Base-by-base conservation (phyloP, 1,140 invertebrate genomes). In the Danaus plexippus region DNA sequence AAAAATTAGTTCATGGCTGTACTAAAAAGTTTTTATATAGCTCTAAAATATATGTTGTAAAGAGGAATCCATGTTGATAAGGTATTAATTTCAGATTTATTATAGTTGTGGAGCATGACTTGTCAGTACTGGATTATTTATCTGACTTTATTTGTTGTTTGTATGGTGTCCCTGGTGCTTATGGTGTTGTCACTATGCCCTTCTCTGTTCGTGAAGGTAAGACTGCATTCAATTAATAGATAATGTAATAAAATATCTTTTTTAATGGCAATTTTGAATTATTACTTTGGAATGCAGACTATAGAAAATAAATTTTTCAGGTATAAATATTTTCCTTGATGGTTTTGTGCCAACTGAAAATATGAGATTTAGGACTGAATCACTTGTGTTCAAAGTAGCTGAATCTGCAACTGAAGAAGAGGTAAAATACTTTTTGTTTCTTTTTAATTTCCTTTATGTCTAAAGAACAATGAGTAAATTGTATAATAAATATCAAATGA, bases 311-410 rank as follows among this genome's bases (percentile, higher is more conserved):
- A 43, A 43, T 41, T 40, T 77, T 78, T 44, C 67, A 94, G 94
- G 96, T 74, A 99, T 99, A 74, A 99, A 99, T 83, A 99, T 99
- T 75, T 99, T 99, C 88, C 90, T 99, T 61, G 98, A 99, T 88
- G 98, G 98, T 45, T 99, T 99, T 90, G 97, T 99, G 5, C 98
- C 98, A 45, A 99, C 98, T 11, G 98, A 99, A 89, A 99, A 99
- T 89, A 92, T 99, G 84, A 91, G 98, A 78, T 99, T 99, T 89
- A 91, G 98, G 59, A 98, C 98, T 71, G 94, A 96, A 85, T 97
- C 97, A 1, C 88, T 99, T 9, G 94, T 98, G 4, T 99, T 99
- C 80, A 99, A 99, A 90, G 98, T 99, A 0, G 95, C 98, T 0
- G 98, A 99, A 87, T 98, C 96, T 57, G 96, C 97, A 2, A 95